Conservation (phyloP, 1,140 invertebrate genomes). For the Penaeus indicus region DNA sequence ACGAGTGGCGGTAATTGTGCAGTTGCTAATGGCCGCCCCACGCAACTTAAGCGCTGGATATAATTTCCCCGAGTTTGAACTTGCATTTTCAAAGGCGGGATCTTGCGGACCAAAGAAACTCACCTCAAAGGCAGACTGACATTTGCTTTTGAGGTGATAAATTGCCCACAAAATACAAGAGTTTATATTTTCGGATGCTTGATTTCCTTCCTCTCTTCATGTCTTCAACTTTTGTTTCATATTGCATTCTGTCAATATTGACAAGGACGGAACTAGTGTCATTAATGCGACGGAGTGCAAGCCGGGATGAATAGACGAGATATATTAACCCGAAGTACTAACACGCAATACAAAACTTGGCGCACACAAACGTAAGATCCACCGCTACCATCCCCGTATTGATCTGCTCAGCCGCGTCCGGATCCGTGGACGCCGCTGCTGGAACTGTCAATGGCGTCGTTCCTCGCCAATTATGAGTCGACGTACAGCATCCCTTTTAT, state of each 20-base stretch:
- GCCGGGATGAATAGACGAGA: too few species aligned
- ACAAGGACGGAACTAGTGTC: neutral
- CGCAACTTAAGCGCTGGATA: constrained; percentile 1
- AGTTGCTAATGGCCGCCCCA: constrained; percentile 24
- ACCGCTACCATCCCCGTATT: constrained; percentile 51
- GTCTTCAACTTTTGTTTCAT: too few species aligned
- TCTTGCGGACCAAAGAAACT: neutral
- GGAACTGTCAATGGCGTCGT: constrained; percentile 23
- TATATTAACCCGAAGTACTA: constrained; percentile 12
- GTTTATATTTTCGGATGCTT: too few species aligned
- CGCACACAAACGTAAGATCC: constrained; percentile 57
- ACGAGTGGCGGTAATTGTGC: constrained; percentile 18
- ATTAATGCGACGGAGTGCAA: too few species aligned
- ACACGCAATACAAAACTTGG: constrained; percentile 50
- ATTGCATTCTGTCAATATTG: neutral
- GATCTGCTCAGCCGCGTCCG: constrained; percentile 47
- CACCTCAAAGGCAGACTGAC: constrained; percentile 12
- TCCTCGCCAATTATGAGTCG: neutral
- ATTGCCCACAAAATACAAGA: too few species aligned
- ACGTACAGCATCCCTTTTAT: too few species aligned
- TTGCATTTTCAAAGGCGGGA: neutral
- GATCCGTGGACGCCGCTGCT: constrained; percentile 23
- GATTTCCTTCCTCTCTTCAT: too few species aligned
- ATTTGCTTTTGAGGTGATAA: neutral
- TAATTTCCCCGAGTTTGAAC: constrained; percentile 6